Evolutionary conservation across 2,113 vertebrate species (phyloP).

Genomic region (Plecturocebus donacophilus): DNA sequence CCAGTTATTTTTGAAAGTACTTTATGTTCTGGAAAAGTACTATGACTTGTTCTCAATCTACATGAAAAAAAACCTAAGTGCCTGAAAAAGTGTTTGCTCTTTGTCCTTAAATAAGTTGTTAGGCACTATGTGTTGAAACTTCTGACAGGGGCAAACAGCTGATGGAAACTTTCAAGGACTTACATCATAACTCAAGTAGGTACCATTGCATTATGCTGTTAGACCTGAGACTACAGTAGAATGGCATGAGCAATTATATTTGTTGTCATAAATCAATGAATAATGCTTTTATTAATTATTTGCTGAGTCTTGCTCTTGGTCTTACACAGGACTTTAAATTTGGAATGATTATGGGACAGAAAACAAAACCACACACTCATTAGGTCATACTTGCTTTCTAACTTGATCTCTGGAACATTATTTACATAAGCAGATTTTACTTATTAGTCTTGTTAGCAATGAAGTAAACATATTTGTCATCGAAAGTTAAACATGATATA

Average conservation of each 20-base stretch:
- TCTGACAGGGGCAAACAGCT: neutral
- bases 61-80: neutral
- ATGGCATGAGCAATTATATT: neutral
- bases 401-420: conserved; percentile 32
- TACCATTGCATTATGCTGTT: neutral
- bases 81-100: conserved; percentile 19
- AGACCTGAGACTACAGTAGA: neutral
- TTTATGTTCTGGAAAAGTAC: conserved; percentile 40
- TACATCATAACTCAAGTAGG: neutral
- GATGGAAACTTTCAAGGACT: neutral
- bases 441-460: conserved; percentile 50
- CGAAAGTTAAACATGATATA: conserved; percentile 46
- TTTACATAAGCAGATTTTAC: conserved; percentile 36
- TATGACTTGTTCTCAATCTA: conserved; percentile 44
- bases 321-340: conserved; percentile 1
- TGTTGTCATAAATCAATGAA: neutral
- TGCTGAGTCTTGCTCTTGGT: conserved; percentile 44
- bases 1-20: conserved; percentile 52
- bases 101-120: conserved; percentile 37
- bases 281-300: conserved; percentile 41
- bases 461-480: conserved; percentile 44
- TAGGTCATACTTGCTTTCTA: conserved; percentile 50
- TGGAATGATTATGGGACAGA: conserved; percentile 34
- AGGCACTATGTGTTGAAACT: neutral
- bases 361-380: conserved; percentile 53